Evolutionary conservation across 2,888 invertebrate genomes (phyloP).

Genomic region (Leptinotarsa haldemani): DNA sequence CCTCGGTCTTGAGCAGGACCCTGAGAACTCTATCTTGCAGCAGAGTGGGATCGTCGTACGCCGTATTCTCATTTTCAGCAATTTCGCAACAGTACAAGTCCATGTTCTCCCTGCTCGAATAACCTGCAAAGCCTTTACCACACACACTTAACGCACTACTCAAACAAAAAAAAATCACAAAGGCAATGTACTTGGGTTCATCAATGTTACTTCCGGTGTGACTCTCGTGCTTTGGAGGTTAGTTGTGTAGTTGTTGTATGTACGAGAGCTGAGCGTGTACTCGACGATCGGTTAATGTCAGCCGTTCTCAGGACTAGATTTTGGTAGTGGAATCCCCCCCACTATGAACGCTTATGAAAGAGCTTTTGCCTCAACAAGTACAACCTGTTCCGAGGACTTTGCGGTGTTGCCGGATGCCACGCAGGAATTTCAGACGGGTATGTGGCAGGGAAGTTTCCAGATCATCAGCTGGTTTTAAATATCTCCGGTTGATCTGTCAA

Average conservation of each 20-base stretch:
- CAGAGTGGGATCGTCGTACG: slow-evolving; percentile 77
- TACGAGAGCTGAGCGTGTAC: slow-evolving; percentile 10
- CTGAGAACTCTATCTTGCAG: slow-evolving; percentile 80
- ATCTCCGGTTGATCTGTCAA: background rate
- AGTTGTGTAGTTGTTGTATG: slow-evolving; percentile 7
- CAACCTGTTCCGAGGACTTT: slow-evolving; percentile 44
- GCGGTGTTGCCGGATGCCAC: slow-evolving; percentile 32
- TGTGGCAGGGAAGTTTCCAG: slow-evolving; percentile 21
- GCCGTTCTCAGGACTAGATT: slow-evolving; percentile 35
- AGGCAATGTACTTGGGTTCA: slow-evolving; percentile 39
- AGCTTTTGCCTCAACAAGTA: slow-evolving; percentile 41
- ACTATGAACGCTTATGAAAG: slow-evolving; percentile 37
- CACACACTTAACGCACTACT: slow-evolving; percentile 45
- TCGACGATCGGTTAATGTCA: slow-evolving; percentile 29
- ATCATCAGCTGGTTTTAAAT: slow-evolving; percentile 17
- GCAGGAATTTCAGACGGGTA: slow-evolving; percentile 19
- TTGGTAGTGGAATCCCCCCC: slow-evolving; percentile 39
- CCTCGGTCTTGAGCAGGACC: slow-evolving; percentile 87
- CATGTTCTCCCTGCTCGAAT: slow-evolving; percentile 50
- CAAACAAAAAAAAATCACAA: slow-evolving; percentile 42
- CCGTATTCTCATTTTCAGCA: slow-evolving; percentile 59
- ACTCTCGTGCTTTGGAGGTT: slow-evolving; percentile 8
- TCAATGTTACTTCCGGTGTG: slow-evolving; percentile 28
- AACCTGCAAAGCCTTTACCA: slow-evolving; percentile 20
- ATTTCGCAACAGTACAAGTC: slow-evolving; percentile 64